Conservation (phyloP, 92 coral and sea anemone species). For the Umimayanthus chanpuru region DNA sequence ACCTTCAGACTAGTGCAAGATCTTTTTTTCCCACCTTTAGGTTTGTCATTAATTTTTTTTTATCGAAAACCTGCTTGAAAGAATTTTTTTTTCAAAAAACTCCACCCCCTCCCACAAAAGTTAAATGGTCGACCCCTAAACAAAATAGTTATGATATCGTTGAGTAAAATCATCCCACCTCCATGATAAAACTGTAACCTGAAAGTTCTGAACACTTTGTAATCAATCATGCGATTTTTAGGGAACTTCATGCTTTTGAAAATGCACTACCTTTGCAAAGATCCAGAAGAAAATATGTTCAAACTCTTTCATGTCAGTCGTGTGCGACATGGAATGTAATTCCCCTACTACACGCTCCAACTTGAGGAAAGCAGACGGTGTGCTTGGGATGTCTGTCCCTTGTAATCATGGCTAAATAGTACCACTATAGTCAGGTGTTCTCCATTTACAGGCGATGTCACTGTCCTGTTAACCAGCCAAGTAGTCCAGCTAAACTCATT, state of each 20-base stretch:
- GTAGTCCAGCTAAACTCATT: constrained; percentile 71
- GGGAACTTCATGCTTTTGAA: constrained; percentile 50
- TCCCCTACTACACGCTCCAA: constrained; percentile 67
- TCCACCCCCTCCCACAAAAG: no score
- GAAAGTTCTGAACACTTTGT: constrained; percentile 52
- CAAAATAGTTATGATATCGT: no score
- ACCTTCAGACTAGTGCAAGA: no score
- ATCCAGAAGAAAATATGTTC: constrained; percentile 46
- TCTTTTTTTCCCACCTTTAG: no score
- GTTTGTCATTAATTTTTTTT: no score
- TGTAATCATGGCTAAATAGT: constrained; percentile 71
- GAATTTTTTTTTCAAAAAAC: no score
- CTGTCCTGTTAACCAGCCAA: constrained; percentile 82
- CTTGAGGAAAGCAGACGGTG: constrained; percentile 73
- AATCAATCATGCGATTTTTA: constrained; percentile 38
- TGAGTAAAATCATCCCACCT: constrained; percentile 18
- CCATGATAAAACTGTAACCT: constrained; percentile 32
- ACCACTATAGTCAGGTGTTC: constrained; percentile 51
- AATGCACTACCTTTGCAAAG: constrained; percentile 61
- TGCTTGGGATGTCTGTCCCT: constrained; percentile 67
- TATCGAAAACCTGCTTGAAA: no score
- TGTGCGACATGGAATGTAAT: constrained; percentile 75
- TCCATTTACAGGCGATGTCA: constrained; percentile 74
- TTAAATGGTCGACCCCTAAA: no score
- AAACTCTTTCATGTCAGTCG: constrained; percentile 61